Conservation (phyloP, 2,888 invertebrate species). For the Spilosoma lubricipeda region DNA sequence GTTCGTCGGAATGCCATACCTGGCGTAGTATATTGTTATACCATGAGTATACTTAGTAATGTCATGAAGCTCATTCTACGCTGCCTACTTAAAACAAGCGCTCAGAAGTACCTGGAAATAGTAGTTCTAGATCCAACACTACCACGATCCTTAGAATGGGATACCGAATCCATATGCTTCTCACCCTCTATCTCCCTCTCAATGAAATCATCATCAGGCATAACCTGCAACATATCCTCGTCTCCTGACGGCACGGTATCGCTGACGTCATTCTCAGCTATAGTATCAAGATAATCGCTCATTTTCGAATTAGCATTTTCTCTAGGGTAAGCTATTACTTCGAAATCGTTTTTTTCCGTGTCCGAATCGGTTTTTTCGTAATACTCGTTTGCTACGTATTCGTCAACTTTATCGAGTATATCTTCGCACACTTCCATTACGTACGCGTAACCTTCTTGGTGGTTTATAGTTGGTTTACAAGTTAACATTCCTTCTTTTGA, state of each 20-base stretch:
- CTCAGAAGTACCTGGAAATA: constrained; percentile 56
- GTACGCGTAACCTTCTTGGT: constrained; percentile 48
- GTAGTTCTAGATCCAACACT: constrained; percentile 39
- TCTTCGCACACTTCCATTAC: constrained; percentile 65
- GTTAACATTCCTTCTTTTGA: constrained; percentile 66
- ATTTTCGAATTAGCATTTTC: constrained; percentile 41
- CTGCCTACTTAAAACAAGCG: background rate
- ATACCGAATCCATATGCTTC: constrained; percentile 47
- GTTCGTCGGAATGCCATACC: no score
- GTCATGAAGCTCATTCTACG: background rate
- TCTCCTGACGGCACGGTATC: constrained; percentile 46
- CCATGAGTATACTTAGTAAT: background rate
- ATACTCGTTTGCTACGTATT: constrained; percentile 38
- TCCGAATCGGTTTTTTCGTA: constrained; percentile 44
- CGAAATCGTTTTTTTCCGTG: constrained; percentile 64
- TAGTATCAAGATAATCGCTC: constrained; percentile 68
- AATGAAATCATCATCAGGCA: constrained; percentile 52
- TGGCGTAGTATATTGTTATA: no score
- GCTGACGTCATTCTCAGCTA: constrained; percentile 64
- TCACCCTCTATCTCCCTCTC: constrained; percentile 62
- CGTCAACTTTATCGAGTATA: constrained; percentile 68
- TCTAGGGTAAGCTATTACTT: constrained; percentile 65
- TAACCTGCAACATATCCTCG: constrained; percentile 56
- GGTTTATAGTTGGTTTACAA: constrained; percentile 55
- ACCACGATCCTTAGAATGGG: constrained; percentile 9